Evolutionary conservation across 2,888 invertebrate genomes (phyloP).

Genomic region (Drosophila villosipedis): DNA sequence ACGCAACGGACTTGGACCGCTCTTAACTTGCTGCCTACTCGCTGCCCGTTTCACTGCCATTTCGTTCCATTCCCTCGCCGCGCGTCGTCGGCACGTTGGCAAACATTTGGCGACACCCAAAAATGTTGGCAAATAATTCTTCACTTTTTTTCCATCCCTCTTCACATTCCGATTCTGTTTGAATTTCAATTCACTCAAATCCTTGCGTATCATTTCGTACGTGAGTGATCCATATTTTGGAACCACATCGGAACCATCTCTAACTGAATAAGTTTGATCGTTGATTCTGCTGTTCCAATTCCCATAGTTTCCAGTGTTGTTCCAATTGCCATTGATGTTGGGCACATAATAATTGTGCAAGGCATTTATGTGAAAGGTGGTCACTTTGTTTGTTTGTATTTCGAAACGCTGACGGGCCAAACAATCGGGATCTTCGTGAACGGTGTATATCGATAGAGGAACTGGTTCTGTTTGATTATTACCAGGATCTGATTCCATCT

Average conservation of each 20-base stretch:
- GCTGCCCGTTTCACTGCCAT: not conserved
- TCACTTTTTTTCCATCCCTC: conserved; percentile 41
- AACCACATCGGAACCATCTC: conserved; percentile 80
- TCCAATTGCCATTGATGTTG: conserved; percentile 88
- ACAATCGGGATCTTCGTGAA: conserved; percentile 81
- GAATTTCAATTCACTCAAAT: conserved; percentile 75
- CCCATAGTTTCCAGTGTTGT: conserved; percentile 68
- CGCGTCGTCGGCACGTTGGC: conserved; percentile 53
- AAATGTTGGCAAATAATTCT: conserved; percentile 65
- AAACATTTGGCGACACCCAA: conserved; percentile 77
- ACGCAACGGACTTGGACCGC: conserved; percentile 45
- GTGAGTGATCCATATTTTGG: conserved; percentile 83
- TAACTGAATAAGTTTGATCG: conserved; percentile 43
- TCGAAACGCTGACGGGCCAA: conserved; percentile 81
- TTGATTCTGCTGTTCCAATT: conserved; percentile 15
- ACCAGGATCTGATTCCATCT: not conserved
- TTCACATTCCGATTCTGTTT: conserved; percentile 20
- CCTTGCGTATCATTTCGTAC: conserved; percentile 81
- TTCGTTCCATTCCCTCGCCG: conserved; percentile 13
- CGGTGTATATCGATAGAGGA: conserved; percentile 44
- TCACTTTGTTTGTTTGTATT: conserved; percentile 82
- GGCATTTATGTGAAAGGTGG: conserved; percentile 86
- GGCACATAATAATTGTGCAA: conserved; percentile 87
- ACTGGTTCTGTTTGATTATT: conserved; percentile 5
- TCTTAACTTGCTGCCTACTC: not conserved